phyloP scores from a whole-genome alignment of 2,113 vertebrate species.

The Xenus cinereus region DNA sequence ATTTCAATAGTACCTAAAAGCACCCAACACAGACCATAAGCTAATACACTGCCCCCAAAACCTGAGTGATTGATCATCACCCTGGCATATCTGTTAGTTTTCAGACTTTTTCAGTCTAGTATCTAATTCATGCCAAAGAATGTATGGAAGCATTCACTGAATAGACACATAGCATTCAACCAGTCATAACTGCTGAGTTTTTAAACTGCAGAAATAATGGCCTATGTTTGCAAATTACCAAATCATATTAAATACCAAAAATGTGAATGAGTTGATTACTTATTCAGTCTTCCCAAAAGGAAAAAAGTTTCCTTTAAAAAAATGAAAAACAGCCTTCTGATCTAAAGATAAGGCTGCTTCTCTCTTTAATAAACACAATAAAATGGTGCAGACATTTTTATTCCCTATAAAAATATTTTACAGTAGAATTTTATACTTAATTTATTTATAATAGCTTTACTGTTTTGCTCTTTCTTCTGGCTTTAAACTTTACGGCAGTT shows the following conservation, averaged over 20 bases:
- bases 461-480: conserved; percentile 48
- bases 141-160: background rate
- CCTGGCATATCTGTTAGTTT: background rate
- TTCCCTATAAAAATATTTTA: conserved; percentile 61
- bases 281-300: background rate
- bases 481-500: conserved; percentile 60
- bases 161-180: background rate
- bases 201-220: background rate
- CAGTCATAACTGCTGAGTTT: background rate
- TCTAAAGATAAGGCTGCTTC: background rate
- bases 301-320: background rate
- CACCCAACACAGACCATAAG: background rate
- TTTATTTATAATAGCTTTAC: conserved; percentile 55
- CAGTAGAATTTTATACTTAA: conserved; percentile 57
- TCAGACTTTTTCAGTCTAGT: background rate
- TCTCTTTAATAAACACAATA: conserved; percentile 37
- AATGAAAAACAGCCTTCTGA: background rate
- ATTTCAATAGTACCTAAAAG: conserved; percentile 1
- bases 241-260: background rate
- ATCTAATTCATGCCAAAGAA: background rate
- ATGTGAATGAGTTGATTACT: background rate
- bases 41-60: background rate
- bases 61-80: background rate
- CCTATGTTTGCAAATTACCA: background rate
- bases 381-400: conserved; percentile 22